Evolutionary conservation across 2,888 invertebrate species (phyloP).

Genomic region (Drosophila flavopinicola): DNA sequence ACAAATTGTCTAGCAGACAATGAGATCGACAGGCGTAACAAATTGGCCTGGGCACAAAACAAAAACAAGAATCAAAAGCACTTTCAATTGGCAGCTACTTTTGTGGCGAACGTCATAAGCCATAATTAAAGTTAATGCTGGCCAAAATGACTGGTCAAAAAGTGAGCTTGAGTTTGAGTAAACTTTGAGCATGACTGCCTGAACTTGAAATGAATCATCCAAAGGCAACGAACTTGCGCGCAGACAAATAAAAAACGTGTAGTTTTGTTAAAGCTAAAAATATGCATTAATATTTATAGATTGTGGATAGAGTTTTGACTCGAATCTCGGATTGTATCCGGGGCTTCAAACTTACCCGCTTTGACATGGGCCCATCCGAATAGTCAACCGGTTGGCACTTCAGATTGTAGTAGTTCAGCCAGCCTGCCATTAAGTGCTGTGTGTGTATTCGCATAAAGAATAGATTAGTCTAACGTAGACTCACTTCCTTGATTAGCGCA

Average conservation of each 20-base stretch:
- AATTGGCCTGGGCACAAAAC: conserved; percentile 47
- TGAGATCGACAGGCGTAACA: conserved; percentile 57
- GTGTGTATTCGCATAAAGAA: conserved; percentile 12
- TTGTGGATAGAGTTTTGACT: conserved; percentile 1
- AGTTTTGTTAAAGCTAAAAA: not conserved
- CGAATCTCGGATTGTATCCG: conserved; percentile 7
- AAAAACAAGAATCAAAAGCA: conserved; percentile 34
- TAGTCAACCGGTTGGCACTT: conserved; percentile 98
- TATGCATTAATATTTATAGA: conserved; percentile 1
- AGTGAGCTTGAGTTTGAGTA: conserved; percentile 10
- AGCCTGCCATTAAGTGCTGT: conserved; percentile 95
- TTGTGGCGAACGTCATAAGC: conserved; percentile 10
- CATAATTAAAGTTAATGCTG: conserved; percentile 27
- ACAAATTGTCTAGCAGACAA: conserved; percentile 55
- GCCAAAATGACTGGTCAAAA: conserved; percentile 37
- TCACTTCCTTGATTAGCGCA: conserved; percentile 3
- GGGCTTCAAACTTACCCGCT: conserved; percentile 88
- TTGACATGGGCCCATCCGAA: conserved; percentile 92
- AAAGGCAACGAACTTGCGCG: conserved; percentile 47
- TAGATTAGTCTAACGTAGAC: not conserved
- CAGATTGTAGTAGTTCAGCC: conserved; percentile 96
- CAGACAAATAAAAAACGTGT: conserved; percentile 7
- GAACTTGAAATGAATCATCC: conserved; percentile 49
- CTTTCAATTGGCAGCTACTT: conserved; percentile 33
- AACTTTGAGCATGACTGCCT: conserved; percentile 25